These are phyloP conservation scores for Dolomedes plantarius DNA, from an alignment of 2,888 invertebrate species.

Conservation along the genomic window DNA sequence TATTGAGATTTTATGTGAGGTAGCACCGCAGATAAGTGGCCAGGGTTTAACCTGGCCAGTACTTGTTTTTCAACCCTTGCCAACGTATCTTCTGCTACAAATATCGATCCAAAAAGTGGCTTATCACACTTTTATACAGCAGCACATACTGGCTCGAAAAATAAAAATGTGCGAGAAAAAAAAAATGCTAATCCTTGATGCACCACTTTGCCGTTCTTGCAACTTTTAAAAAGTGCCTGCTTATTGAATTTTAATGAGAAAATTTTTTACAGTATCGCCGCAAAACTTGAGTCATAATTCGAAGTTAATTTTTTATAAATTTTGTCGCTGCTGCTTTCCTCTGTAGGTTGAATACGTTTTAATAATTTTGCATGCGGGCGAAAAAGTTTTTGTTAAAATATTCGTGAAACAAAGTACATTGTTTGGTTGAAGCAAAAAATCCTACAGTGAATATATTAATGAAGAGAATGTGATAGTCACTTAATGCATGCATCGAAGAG, in stretches of 20 bases:
- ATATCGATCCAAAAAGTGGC: constrained; percentile 16
- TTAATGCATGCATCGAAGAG: constrained; percentile 41
- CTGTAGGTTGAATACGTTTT: constrained; percentile 63
- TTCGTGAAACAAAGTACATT: constrained; percentile 66
- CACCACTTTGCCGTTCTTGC: constrained; percentile 33
- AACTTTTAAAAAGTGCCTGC: constrained; percentile 58
- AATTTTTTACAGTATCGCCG: constrained; percentile 34
- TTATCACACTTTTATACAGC: constrained; percentile 58
- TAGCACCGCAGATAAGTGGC: no score
- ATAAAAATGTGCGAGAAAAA: constrained; percentile 36
- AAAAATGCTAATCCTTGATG: constrained; percentile 53
- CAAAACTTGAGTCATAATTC: constrained; percentile 67
- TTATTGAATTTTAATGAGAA: constrained; percentile 69
- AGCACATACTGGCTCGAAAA: constrained; percentile 43
- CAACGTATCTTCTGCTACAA: not conserved
- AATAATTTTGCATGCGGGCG: constrained; percentile 61
- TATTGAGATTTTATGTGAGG: no score
- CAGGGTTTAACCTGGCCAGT: not conserved
- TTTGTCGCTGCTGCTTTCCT: constrained; percentile 52
- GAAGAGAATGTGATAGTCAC: constrained; percentile 57
- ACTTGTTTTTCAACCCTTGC: not conserved
- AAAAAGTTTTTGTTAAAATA: constrained; percentile 62
- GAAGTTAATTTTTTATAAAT: constrained; percentile 70
- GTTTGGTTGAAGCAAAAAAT: constrained; percentile 46
- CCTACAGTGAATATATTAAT: constrained; percentile 66